Evolutionary conservation across 2,113 vertebrate genomes (phyloP), one percentile per base, ranked within the genome.

Genomic region (Hiodon alosoides): DNA sequence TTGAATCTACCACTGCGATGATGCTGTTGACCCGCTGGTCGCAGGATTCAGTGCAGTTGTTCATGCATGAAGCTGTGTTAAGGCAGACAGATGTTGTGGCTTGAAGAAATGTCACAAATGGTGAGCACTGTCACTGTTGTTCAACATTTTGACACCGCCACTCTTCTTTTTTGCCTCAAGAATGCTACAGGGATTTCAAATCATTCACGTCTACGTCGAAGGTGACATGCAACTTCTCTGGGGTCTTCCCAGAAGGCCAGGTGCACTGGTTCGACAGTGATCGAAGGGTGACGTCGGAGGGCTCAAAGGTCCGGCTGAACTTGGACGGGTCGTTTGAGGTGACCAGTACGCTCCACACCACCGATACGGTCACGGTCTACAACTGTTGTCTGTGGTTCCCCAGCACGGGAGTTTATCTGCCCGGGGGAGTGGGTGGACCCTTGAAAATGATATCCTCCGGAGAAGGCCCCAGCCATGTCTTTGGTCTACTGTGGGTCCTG

Each of bases 321-420:
- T 65, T 17, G 4, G 47, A 75, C 5, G 73, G 73, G 9, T 16
- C 65, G 10, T 75, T 59, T 31, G 31, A 75, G 1, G 73, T 75
- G 46, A 58, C 64, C 65, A 51, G 73, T 46, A 59, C 16, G n/a
- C 54, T 75, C 52, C 64, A 4, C 10, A 11, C 8, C 0, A 9
- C 4, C 3, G 54, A n/a, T 3, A 48, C 4, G 1, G 3, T 47
- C 3, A 17, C 7, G 2, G 14, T 4, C 6, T 17, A 62, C 48
- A 51, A 17, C 31, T 75, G 73, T 11, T 59, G 64, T 13, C n/a
- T 75, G n/a, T 75, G 73, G 73, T 67, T 75, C 3, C 65, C 54
- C 14, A 16, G 11, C 31, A 16, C 64, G 9, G 11, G 14, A 47
- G 10, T 5, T 5, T 75, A 68, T 54, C 54, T 59, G 54, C 5